Evolutionary conservation across 1,140 invertebrate genomes (phyloP).

Genomic region (Drosophila sproati): DNA sequence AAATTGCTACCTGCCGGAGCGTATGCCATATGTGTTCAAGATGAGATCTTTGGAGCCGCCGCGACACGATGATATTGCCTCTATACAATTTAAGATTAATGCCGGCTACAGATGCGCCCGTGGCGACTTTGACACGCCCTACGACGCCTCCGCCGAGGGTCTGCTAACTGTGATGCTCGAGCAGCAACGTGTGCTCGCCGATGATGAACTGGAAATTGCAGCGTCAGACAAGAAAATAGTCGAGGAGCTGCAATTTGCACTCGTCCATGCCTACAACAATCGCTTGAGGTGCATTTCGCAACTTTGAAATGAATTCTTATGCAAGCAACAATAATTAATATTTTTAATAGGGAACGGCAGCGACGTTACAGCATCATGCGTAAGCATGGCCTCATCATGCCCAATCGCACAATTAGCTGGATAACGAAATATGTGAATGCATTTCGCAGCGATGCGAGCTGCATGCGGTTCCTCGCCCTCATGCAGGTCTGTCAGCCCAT

Average conservation of each 20-base stretch:
- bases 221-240: conserved; percentile 32
- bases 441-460: conserved; percentile 65
- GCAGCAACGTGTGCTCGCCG: conserved; percentile 60
- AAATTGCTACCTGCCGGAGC: conserved; percentile 72
- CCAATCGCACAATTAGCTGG: conserved; percentile 88
- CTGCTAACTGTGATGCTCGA: conserved; percentile 87
- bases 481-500: conserved; percentile 90
- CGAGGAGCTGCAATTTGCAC: conserved; percentile 88
- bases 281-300: conserved; percentile 56
- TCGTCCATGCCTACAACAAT: conserved; percentile 78
- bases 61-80: conserved; percentile 87
- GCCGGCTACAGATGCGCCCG: conserved; percentile 94
- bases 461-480: conserved; percentile 89
- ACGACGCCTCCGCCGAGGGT: conserved; percentile 92
- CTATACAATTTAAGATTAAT: conserved; percentile 86
- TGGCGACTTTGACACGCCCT: conserved; percentile 94
- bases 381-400: conserved; percentile 92
- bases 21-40: conserved; percentile 88
- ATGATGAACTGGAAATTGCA: conserved; percentile 22
- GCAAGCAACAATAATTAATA: not conserved
- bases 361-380: conserved; percentile 90
- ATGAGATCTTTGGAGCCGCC: conserved; percentile 90
- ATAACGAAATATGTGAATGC: conserved; percentile 83
- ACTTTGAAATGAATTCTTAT: not conserved
- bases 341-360: conserved; percentile 87